phyloP scores from a whole-genome alignment of 2,797 vertebrate genomes.

The Crotalus adamanteus region DNA sequence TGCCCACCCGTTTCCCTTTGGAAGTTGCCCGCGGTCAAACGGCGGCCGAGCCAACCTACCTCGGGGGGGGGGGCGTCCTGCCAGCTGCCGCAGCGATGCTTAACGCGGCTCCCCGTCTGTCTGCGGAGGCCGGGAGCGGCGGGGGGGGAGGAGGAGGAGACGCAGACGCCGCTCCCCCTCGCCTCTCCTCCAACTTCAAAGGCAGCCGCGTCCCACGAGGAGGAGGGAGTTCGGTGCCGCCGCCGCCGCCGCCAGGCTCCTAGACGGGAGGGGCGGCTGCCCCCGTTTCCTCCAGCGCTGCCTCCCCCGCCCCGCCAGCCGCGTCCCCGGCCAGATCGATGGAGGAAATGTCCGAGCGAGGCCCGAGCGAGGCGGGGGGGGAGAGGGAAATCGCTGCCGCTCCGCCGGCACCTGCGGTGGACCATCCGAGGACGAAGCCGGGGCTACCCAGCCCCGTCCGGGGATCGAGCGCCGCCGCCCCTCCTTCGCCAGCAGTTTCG shows the following conservation, averaged over 20 bases:
- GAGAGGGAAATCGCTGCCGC: not conserved
- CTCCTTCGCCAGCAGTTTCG: not conserved
- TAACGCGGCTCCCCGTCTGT: not conserved
- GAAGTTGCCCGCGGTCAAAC: not conserved
- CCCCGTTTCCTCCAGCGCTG: conserved; percentile 48
- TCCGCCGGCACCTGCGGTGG: not conserved
- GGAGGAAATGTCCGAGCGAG: not conserved
- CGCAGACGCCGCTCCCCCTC: conserved; percentile 37
- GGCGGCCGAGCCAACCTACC: conserved; percentile 38
- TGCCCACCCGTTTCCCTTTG: not conserved
- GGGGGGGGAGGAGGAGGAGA: not conserved
- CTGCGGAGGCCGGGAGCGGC: conserved; percentile 21
- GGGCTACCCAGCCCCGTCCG: not conserved
- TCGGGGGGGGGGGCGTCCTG: conserved; percentile 31
- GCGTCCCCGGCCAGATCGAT: conserved; percentile 59
- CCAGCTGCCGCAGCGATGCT: not conserved
- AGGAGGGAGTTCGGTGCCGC: conserved; percentile 44
- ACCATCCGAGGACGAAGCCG: not conserved
- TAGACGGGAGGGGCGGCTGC: conserved; percentile 68
- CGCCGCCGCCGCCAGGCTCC: conserved; percentile 67
- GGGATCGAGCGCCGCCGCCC: not conserved
- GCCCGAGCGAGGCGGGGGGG: not conserved
- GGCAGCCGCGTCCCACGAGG: conserved; percentile 66
- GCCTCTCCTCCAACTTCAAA: conserved; percentile 68
- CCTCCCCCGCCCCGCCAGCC: conserved; percentile 49